These are phyloP conservation scores for Eulemur coronatus DNA, from an alignment of 2,797 vertebrate species.

Conservation along the genomic window DNA sequence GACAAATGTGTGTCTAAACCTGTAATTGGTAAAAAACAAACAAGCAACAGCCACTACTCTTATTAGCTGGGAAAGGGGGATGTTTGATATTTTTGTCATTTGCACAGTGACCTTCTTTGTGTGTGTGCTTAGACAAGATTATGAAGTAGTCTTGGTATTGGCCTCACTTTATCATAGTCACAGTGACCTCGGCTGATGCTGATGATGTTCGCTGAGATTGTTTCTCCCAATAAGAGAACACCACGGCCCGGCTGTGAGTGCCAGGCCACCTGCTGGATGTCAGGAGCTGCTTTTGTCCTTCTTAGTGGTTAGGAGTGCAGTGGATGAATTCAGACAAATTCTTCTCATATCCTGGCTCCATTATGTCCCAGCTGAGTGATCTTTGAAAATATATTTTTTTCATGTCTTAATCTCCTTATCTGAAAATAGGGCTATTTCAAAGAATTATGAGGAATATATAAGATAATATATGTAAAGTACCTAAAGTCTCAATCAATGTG, in stretches of 20 bases:
- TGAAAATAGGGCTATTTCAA: background rate
- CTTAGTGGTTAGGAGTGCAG: background rate
- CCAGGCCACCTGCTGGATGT: background rate
- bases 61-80: background rate
- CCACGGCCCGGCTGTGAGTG: background rate
- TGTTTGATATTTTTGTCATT: background rate
- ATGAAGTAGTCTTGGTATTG: background rate
- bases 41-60: background rate
- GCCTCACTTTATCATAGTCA: background rate
- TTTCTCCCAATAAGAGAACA: background rate
- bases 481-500: background rate
- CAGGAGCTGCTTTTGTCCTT: background rate
- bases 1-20: background rate
- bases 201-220: background rate
- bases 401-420: background rate
- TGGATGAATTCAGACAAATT: background rate
- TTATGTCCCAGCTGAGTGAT: background rate
- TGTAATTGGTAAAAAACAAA: background rate
- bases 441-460: background rate
- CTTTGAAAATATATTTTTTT: background rate
- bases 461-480: background rate
- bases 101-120: background rate
- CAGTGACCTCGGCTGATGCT: background rate
- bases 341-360: background rate
- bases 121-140: background rate